Base-by-base conservation (phyloP, 2,113 vertebrate species). In the Galemys pyrenaicus region DNA sequence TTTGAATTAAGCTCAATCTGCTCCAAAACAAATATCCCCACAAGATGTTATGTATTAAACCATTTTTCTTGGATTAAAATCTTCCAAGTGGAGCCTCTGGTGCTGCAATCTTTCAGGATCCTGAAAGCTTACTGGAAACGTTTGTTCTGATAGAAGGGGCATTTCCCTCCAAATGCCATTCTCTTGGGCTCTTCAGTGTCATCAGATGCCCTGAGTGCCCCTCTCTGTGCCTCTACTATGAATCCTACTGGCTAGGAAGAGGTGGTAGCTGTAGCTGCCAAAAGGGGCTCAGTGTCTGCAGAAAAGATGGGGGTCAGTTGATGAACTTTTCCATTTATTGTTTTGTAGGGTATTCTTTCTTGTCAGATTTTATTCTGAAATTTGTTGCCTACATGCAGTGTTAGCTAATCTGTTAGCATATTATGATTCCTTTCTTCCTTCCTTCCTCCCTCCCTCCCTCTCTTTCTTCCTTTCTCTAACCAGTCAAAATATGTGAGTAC, bases 41-140 rank as follows among this genome's bases (percentile, higher is more conserved):
- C 15, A 85, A 97, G 92, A 96, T 56, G 44, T 35, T 1, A 35
- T 68, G 93, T 97, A 98, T 97, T 98, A 98, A 98, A 96, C 84
- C 95, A 97, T 98, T 98, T 98, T 98, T 98, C 97, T 98, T 0
- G 0, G 90, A 97, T 98, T 98, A 97, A 97, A 84, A 96, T 96
- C 97, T 97, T 97, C 86, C 84, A 91, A 92, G 80, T 91, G 77
- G 81, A 94, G 86, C 96, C 90, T 87, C 92, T 39, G 7, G 65
- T 96, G 58, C 93, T 81, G 74, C 0, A 1, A 97, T 74, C 39
- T 65, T 67, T 94, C 24, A 12, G 44, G 70, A 64, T 75, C 44
- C 44, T n/a, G 10, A 35, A 79, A 39, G 24, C 10, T 81, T 89
- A 70, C 83, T 30, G 17, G 13, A 89, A 68, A 83, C 9, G 77